phyloP scores from a whole-genome alignment of 2,797 vertebrate species.

The Megaceryle alcyon region DNA sequence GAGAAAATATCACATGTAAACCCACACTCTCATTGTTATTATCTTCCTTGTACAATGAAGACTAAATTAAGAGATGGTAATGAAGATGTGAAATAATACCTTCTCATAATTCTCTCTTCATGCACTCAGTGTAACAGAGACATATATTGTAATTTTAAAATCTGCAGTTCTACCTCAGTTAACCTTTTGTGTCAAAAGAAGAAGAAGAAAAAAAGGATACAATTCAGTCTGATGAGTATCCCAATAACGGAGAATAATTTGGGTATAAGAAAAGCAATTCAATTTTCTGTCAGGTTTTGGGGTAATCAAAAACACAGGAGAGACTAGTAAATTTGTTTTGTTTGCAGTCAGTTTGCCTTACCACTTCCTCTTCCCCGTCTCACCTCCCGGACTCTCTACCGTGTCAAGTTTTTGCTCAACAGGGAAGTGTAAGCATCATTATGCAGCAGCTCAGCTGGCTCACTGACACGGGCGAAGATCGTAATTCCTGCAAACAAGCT shows the following conservation, averaged over 20 bases:
- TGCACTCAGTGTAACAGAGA: neutral
- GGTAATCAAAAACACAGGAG: constrained; percentile 62
- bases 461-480: constrained; percentile 20
- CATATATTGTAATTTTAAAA: constrained; percentile 25
- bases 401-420: constrained; percentile 39
- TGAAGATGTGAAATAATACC: neutral
- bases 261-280: constrained; percentile 52
- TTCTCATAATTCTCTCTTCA: neutral
- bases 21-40: neutral
- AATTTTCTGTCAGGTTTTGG: constrained; percentile 62
- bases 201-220: neutral
- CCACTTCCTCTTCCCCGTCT: neutral
- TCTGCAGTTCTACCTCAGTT: constrained; percentile 64
- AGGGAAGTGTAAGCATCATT: constrained; percentile 47
- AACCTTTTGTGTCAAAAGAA: neutral
- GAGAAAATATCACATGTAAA: neutral
- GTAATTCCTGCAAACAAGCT: constrained; percentile 48
- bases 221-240: constrained; percentile 35
- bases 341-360: constrained; percentile 63
- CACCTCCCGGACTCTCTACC: neutral
- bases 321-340: constrained; percentile 65
- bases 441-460: constrained; percentile 12
- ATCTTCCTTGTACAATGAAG: neutral
- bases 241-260: constrained; percentile 52
- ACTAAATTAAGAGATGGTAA: neutral